Base-by-base conservation (phyloP, 2,888 invertebrate species). In the Drosophila cracens region DNA sequence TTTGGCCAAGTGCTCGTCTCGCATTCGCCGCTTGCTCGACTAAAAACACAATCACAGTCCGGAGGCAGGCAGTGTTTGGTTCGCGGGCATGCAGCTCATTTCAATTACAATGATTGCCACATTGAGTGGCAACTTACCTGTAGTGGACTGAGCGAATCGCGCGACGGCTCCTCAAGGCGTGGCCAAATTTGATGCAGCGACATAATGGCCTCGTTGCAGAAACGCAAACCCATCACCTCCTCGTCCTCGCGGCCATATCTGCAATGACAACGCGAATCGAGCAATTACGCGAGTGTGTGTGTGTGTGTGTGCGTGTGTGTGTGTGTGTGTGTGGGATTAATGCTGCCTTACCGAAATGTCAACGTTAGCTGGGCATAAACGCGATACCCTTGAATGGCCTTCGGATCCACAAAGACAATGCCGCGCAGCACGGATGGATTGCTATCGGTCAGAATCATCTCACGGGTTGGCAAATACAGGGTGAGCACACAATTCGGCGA, bases 191-290 rank as follows among this genome's bases (percentile, higher is more conserved):
- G 97, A 61, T 97, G 96, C 66, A 98, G 94, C 90, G 98, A 97
- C 96, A 99, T 96, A 91, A 98, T 96, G 62, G 99, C 97, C 94
- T 99, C 99, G 93, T 99, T 99, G 94, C 99, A 98, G 94, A 99
- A 99, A 91, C 98, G 98, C 81, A 99, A 95, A 0, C 99, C 99
- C 96, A 99, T 97, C 31, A 99, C 99, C 93, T 99, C 99, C 92
- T 99, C 97, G 92, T 99, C 99, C 94, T 99, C 99, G 54, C 99
- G 95, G 0, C 99, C 99, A 92, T 99, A 99, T 83, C 96, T 96
- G 92, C n/a, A 65, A 72, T 29, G 25, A n/a, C n/a, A 75, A 75
- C 49, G 40, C 10, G 33, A 56, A 61, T 31, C 36, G 13, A 21
- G 13, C 40, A 52, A 69, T 79, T 74, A 46, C 25, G 40, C n/a